These are phyloP conservation scores for Drosophila parthenogenetica DNA, from an alignment of 2,888 invertebrate species.

Conservation along the genomic window DNA sequence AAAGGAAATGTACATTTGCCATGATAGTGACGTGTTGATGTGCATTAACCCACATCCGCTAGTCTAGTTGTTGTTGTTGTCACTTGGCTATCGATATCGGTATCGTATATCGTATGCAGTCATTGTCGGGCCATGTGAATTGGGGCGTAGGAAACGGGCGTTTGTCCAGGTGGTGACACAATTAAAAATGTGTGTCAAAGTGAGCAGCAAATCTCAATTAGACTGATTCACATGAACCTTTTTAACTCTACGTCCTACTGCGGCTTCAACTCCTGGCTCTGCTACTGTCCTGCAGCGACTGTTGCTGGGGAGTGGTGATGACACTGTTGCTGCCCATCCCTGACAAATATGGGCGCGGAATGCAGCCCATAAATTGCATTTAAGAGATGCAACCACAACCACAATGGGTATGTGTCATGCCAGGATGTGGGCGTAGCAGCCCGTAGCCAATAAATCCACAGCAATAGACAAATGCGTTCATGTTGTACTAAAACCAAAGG, in stretches of 20 bases:
- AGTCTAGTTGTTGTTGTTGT: background rate
- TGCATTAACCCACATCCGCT: constrained; percentile 56
- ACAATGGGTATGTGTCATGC: constrained; percentile 38
- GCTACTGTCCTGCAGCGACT: constrained; percentile 9
- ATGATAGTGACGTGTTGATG: constrained; percentile 40
- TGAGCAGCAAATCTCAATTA: constrained; percentile 57
- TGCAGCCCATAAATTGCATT: constrained; percentile 55
- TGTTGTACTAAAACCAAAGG: constrained; percentile 10
- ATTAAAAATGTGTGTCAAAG: constrained; percentile 52
- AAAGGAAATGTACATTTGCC: constrained; percentile 3
- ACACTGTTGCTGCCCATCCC: constrained; percentile 14
- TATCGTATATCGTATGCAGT: constrained; percentile 23
- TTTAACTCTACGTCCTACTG: background rate
- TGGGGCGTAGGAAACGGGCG: constrained; percentile 9
- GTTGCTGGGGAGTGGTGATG: constrained; percentile 22
- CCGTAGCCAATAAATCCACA: constrained; percentile 61
- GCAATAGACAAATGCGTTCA: constrained; percentile 67
- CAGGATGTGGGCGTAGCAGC: constrained; percentile 44
- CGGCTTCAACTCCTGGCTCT: too few relatives aligned
- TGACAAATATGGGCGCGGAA: constrained; percentile 37
- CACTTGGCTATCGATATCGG: constrained; percentile 24
- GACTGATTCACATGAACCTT: constrained; percentile 12
- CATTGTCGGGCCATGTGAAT: constrained; percentile 1
- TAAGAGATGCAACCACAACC: constrained; percentile 24
- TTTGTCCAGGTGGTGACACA: constrained; percentile 52